These are phyloP conservation scores for Rhinolophus ferrumequinum DNA, from an alignment of 2,113 vertebrate genomes.

Conservation along the genomic window DNA sequence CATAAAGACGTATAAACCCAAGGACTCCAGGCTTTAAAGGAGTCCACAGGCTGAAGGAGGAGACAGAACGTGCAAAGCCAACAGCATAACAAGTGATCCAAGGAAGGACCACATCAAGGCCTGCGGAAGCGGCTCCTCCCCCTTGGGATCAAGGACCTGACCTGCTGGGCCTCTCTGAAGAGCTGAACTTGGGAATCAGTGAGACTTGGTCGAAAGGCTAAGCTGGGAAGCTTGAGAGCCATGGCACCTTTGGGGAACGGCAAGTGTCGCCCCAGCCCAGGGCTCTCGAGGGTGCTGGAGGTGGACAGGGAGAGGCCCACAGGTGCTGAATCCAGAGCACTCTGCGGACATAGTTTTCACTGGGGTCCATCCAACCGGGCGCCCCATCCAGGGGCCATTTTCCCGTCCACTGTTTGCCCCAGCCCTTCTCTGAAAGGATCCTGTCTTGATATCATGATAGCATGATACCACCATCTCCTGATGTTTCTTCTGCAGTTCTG, in stretches of 20 bases:
- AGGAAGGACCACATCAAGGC: fast-evolving
- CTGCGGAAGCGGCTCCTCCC: background rate
- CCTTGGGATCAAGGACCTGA: background rate
- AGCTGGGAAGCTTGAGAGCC: background rate
- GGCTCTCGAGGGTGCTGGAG: background rate
- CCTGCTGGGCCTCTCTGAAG: background rate
- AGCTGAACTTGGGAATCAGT: background rate
- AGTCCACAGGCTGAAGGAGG: background rate
- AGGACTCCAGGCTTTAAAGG: background rate
- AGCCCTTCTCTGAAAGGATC: background rate
- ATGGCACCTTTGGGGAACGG: background rate
- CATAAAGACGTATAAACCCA: background rate
- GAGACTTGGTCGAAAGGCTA: background rate
- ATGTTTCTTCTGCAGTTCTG: background rate
- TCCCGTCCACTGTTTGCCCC: background rate
- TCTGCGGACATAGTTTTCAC: background rate
- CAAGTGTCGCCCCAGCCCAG: background rate
- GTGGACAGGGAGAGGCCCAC: fast-evolving
- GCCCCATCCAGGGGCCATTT: background rate
- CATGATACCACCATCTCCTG: background rate
- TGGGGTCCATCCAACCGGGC: fast-evolving
- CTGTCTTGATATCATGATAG: background rate
- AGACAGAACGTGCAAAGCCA: background rate
- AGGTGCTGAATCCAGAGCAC: background rate
- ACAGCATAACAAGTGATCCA: fast-evolving